Percentiles rank a stretch among this genome's conserved stretches.
phyloP scores from a whole-genome alignment of 2,797 vertebrate species.

The Gymnocypris eckloni region DNA sequence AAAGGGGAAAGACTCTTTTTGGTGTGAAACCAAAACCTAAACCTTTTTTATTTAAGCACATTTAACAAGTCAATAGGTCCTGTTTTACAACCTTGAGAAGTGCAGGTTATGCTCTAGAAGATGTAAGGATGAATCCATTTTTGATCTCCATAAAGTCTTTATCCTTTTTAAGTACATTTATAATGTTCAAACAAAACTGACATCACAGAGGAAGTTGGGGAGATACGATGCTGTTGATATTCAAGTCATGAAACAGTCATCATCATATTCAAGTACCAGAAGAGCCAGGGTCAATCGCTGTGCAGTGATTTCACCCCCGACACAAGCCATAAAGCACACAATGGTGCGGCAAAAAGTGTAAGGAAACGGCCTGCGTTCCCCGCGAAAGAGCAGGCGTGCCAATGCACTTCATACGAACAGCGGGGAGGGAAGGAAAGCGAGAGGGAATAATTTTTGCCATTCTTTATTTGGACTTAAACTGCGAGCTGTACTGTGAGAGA shows the following conservation, averaged over 20 bases:
- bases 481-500: slow-evolving; percentile 75
- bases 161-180: slow-evolving; percentile 44
- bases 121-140: slow-evolving; percentile 19
- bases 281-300: slow-evolving; percentile 84
- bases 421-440: slow-evolving; percentile 65
- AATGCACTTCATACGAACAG: slow-evolving; percentile 75
- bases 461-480: slow-evolving; percentile 86
- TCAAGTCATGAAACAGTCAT: slow-evolving; percentile 84
- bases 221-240: slow-evolving; percentile 77
- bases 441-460: slow-evolving; percentile 76
- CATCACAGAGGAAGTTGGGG: slow-evolving; percentile 51
- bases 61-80: slow-evolving; percentile 29
- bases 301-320: slow-evolving; percentile 80
- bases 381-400: slow-evolving; percentile 80
- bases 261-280: slow-evolving; percentile 86
- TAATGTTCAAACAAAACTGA: slow-evolving; percentile 47
- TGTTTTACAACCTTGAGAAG: slow-evolving; percentile 35
- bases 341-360: slow-evolving; percentile 85
- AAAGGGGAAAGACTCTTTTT: slow-evolving; percentile 1
- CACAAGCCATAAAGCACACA: slow-evolving; percentile 87
- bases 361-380: slow-evolving; percentile 79
- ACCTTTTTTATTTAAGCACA: slow-evolving; percentile 28
- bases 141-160: slow-evolving; percentile 35
- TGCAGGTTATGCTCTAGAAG: background rate
- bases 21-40: background rate